Base-by-base conservation (phyloP, 2,888 invertebrate species). In the Chrysopilus asiliformis region DNA sequence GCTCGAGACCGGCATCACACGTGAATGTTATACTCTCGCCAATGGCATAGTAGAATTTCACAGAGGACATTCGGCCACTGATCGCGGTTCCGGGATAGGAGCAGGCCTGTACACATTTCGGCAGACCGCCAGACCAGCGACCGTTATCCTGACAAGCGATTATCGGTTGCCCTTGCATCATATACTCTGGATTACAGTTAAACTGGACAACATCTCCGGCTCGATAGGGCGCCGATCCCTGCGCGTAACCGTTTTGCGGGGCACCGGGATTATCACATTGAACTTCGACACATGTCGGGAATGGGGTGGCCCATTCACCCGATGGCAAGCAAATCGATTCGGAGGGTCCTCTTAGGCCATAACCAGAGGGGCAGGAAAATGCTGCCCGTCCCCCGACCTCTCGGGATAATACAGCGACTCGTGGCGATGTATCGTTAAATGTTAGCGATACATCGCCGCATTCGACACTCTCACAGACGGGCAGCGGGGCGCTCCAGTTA, bases 121-220 rank as follows among this genome's bases (percentile, higher is more conserved):
- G 85, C 17, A 80, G 67, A 28, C 77, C 76, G 32, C 82, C 80
- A 38, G 84, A 83, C 85, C 89, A 89, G 40, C 81, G 69, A 7
- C 85, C 85, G 55, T 78, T 83, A 53, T 85, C 84, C 64, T 86
- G 85, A 59, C 90, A 90, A 15, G 86, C 83, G 34, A 86, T 75
- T 47, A 87, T 85, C n/a, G 86, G 84, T 48, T 83, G 74, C 3
- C 90, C 89, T 58, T 86, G 85, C 71, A 89, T 77, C 72, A 89
- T 85, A 60, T 77, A 86, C 49, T 85, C 85, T 7, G 81, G 77
- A 61, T 84, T 79, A 60, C 89, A 90, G 56, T 82, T 83, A 67
- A 86, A 84, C 58, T 86, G 83, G 17, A 87, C 76, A 34, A 85
- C 77, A 59, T 87, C 85, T 1, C 87, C 86, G 9, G 84, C 83